These are phyloP conservation scores for Chamaetylas fuelleborni DNA, from an alignment of 2,113 vertebrate species.

Conservation along the genomic window DNA sequence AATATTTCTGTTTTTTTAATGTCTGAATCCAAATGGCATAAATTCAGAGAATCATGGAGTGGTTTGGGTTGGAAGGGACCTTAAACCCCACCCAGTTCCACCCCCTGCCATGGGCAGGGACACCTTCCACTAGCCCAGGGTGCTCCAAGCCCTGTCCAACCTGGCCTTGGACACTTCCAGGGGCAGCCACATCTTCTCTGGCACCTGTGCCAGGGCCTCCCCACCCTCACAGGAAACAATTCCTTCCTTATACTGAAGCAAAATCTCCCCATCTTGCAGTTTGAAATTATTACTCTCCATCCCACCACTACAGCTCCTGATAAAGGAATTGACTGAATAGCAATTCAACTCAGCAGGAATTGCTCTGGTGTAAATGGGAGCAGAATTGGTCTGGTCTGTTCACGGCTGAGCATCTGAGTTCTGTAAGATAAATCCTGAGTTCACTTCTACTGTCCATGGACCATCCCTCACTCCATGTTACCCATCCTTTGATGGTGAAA, in stretches of 20 bases:
- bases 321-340: not conserved
- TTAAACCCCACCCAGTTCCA: not conserved
- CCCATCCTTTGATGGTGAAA: not conserved
- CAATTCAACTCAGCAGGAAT: not conserved
- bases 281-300: not conserved
- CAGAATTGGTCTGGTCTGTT: not conserved
- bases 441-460: not conserved
- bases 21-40: not conserved
- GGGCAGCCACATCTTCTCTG: not conserved
- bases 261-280: not conserved
- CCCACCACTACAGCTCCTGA: not conserved
- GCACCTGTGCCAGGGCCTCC: not conserved
- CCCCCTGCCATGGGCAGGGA: not conserved
- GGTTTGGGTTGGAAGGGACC: not conserved
- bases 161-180: not conserved
- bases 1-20: not conserved
- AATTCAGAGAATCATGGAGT: not conserved
- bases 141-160: accelerated
- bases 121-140: accelerated
- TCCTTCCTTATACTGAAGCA: not conserved
- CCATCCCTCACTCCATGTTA: not conserved
- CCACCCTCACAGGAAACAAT: not conserved
- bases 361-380: not conserved
- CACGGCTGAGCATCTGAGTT: not conserved
- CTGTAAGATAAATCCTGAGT: not conserved